Evolutionary conservation across 2,797 vertebrate genomes (phyloP).

Genomic region (Acrossocheilus fasciatus): DNA sequence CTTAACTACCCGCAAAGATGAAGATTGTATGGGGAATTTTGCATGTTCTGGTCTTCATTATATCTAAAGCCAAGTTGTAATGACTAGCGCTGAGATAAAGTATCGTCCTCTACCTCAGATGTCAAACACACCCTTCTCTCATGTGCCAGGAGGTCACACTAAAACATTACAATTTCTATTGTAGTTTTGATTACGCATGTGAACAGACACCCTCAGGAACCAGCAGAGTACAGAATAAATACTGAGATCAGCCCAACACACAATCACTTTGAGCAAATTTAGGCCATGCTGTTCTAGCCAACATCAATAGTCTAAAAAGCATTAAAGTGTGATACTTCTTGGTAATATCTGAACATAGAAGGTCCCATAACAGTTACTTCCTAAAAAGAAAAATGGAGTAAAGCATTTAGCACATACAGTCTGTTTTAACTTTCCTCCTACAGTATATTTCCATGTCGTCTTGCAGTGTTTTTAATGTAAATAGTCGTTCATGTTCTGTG

Average conservation of each 20-base stretch:
- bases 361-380: neutral
- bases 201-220: neutral
- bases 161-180: neutral
- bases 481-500: constrained; percentile 14
- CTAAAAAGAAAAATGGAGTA: neutral
- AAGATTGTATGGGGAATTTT: neutral
- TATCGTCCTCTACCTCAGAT: neutral
- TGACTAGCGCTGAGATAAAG: constrained; percentile 12
- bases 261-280: constrained; percentile 44
- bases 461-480: constrained; percentile 26
- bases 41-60: constrained; percentile 20
- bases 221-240: constrained; percentile 17
- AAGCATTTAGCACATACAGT: neutral
- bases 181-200: neutral
- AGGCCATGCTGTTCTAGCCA: constrained; percentile 50
- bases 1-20: neutral
- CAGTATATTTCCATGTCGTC: constrained; percentile 18
- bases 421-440: constrained; percentile 29
- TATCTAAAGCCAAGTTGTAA: constrained; percentile 15
- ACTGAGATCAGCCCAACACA: constrained; percentile 17
- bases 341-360: constrained; percentile 16
- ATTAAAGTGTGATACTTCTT: constrained; percentile 24
- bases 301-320: constrained; percentile 57
- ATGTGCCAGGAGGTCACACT: constrained; percentile 7
- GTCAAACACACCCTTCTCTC: constrained; percentile 25